Base-by-base conservation (phyloP, 1,140 invertebrate genomes). In the Augochlora pura region DNA sequence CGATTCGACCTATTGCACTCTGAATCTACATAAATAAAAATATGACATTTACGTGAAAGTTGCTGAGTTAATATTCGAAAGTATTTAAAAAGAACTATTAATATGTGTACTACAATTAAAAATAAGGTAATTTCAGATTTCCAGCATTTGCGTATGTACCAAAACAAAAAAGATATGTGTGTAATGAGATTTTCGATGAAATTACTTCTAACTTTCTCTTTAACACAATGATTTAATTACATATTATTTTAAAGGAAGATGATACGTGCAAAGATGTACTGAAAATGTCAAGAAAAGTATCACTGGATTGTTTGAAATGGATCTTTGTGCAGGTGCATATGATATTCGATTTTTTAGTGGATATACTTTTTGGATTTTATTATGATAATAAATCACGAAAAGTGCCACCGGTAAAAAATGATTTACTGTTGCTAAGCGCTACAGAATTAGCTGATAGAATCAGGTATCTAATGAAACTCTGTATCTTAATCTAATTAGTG, bases 401-500 rank as follows among this genome's bases (percentile, higher is more conserved):
- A 46, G 92, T 96, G 32, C 94, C 95, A 32, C 92, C 94, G 23
- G 91, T 94, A 21, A 94, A 94, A 66, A 93, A 95, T 82, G 86
- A 93, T 21, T 91, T 96, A 42, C 81, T 96, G 18, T 83, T 95
- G 3, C 93, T 96, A 82, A 97, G 96, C 88, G 96, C 95, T 12
- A 89, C 93, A 2, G 89, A 93, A 46, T 86, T 97, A 73, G 96
- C 96, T 12, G 90, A 92, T 80, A 94, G 94, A 91, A 97, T 97
- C 59, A 94, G 93, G 93, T 94, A 88, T 1, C 16, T 52, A 52
- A 5, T 4, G 21, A 0, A 52, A 18, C 14, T 18, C 16, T 1
- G 16, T 52, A 6, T 52, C 21, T 18, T 18, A 6, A 52, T 18
- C 49, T 52, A 52, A 52, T 18, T 5, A 14, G 4, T 6, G 2